Evolutionary conservation across 2,113 vertebrate genomes (phyloP), one percentile per base, ranked within the genome.

Genomic region (Excalfactoria chinensis): DNA sequence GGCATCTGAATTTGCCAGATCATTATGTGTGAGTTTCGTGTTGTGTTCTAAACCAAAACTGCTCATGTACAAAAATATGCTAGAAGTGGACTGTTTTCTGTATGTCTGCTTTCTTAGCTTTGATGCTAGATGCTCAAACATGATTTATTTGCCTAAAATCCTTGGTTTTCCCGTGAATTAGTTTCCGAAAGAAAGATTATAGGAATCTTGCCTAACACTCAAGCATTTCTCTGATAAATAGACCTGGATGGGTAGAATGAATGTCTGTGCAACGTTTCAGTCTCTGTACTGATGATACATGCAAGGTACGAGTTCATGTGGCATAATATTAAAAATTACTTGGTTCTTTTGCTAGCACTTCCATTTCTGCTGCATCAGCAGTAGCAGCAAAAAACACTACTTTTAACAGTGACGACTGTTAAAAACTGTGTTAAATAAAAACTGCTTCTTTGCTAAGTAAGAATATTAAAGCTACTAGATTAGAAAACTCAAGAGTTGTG

Each of bases 341-440:
- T 78, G 22, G 0, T 40, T 72, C 85, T 74, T 83, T 83, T 81
- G 34, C 78, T 85, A n/a, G 32, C 2, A 2, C 58, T 92, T 63
- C 59, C 81, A 19, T 90, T 95, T 55, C 51, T 96, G 90, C 86
- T 93, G 55, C 37, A 21, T 95, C 92, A 88, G 86, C 84, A 69
- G 12, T 86, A 66, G 63, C 55, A 66, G 63, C 71, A 41, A 93
- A 86, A 63, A 79, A 34, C 66, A 53, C 19, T 88, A 34, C 11
- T 87, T 81, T 75, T 90, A 94, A 53, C 86, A 74, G 67, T 84
- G 78, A 92, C 89, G 84, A 79, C 91, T 86, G 84, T 84, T 90
- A 89, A 92, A 92, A 96, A 94, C 63, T 87, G 58, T 67, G 78
- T 79, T 93, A 77, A 95, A 93, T 94, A 92, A 94, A 96, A 87